Percentiles rank a stretch among this genome's conserved stretches.
These are phyloP conservation scores for Tursiops truncatus DNA, from an alignment of 2,113 vertebrate genomes.

Conservation along the genomic window DNA sequence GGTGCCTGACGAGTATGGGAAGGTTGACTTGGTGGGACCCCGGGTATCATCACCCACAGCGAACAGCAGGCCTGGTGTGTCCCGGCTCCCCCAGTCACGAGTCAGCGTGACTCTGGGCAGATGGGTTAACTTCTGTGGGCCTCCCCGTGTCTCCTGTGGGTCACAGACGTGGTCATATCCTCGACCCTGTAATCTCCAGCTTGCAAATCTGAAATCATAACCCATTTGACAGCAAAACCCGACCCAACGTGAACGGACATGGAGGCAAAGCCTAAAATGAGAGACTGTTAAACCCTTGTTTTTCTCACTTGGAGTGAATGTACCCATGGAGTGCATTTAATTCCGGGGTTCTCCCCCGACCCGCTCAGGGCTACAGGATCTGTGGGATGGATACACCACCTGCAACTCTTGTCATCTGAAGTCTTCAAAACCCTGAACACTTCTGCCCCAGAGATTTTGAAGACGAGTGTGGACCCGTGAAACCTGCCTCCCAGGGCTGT, in stretches of 20 bases:
- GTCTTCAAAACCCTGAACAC: too few relatives aligned
- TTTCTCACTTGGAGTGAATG: background rate
- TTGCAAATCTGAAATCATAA: background rate
- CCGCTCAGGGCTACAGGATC: rapidly evolving
- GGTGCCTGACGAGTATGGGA: background rate
- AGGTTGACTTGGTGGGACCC: background rate
- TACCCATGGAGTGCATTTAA: rapidly evolving
- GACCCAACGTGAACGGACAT: background rate
- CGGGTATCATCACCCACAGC: rapidly evolving
- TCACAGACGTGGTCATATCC: background rate
- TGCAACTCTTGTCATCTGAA: background rate
- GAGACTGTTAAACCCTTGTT: background rate
- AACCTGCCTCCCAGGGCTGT: rapidly evolving
- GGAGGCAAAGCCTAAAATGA: background rate
- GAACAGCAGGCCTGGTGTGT: background rate
- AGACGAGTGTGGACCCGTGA: rapidly evolving
- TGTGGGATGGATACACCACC: rapidly evolving
- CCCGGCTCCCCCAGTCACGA: too few relatives aligned
- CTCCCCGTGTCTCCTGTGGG: background rate
- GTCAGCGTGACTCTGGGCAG: background rate
- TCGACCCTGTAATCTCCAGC: background rate
- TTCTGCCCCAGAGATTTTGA: background rate
- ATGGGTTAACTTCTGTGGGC: background rate
- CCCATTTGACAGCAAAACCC: background rate
- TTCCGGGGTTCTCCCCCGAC: background rate